Base-by-base conservation (phyloP, 2,888 invertebrate genomes). In the Sesamia inferens region DNA sequence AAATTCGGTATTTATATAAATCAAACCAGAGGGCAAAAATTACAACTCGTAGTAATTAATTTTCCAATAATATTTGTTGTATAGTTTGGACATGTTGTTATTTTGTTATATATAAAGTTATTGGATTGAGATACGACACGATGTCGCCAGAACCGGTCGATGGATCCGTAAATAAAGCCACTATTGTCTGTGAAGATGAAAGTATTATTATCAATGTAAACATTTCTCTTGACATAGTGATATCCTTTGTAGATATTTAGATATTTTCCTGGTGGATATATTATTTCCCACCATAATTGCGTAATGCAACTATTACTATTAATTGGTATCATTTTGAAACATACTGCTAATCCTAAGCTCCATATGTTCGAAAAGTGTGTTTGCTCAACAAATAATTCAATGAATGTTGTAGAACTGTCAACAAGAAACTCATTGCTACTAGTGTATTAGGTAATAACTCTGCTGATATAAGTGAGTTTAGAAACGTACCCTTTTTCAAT, bases 161-260 rank as follows among this genome's bases (percentile, higher is more conserved):
- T 63, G 63, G 16, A 63, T 63, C 62, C 16, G 44, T 63, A 63
- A 63, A 63, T 22, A 63, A 47, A 63, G 7, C 22, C 22, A 2
- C 11, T 47, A 24, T 47, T 63, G 44, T n/a, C 22, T 63, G 22
- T 22, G 16, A 63, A 63, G 22, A 47, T 63, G 63, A 44, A 63
- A 63, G 44, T 63, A 47, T 63, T 11, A n/a, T 39, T 61, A 39
- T 39, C 39, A 47, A 16, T 47, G 11, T 63, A 63, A 47, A 63
- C 22, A 63, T 10, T 63, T 22, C 11, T 47, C 44, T 16, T 47
- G 63, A 22, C 44, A 47, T 16, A 63, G 16, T 7, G 22, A 47
- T 47, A 11, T 24, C 22, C 11, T 63, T 47, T 24, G 16, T 47
- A 22, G 16, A 39, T 39, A 61, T 39, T 61, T n/a, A 39, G 39